Evolutionary conservation across 2,797 vertebrate genomes (phyloP), one percentile per base, ranked within the genome.

Genomic region (Myoxocephalus aenaeus): DNA sequence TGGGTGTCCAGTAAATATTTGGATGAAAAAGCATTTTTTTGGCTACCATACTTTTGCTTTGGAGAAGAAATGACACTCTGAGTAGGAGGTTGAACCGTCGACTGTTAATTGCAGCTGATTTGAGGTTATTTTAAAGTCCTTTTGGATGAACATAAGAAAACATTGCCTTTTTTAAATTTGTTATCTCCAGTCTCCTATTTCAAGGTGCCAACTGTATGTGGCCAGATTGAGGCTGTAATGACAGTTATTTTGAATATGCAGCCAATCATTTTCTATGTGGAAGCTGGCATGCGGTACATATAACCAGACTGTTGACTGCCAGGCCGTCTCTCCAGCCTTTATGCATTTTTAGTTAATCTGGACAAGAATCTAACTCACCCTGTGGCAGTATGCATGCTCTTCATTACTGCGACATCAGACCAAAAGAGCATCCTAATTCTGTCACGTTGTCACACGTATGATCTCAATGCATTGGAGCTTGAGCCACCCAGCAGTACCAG

Each of bases 51-150:
- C 7, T 71, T 85, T 68, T 61, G 22, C 18, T 13, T 27, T 48
- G 2, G 14, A 77, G 53, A 51, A 73, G 25, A 75, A 65, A 59
- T 50, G 46, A 70, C 59, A 68, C 70, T 29, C 38, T 40, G 62
- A 78, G 79, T 76, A 75, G 84, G 82, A 86, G 78, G 71, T 10
- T 72, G 48, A 83, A 46, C 20, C 11, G 13, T 46, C 69, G 27
- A 56, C 54, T 73, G 68, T 65, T 85, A 84, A 79, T 74, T 82
- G 65, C 34, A 74, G 57, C 38, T 71, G 53, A 73, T 81, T 65
- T 70, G 2, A 59, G 50, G 54, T 40, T 83, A 87, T 86, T 86
- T 70, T 83, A 72, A 84, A 77, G 59, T 75, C 40, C 74, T 29
- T 68, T 40, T 80, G 74, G 84, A 85, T 22, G 77, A 54, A 67